phyloP scores from a whole-genome alignment of 1,140 invertebrate species.

The Galleria mellonella region DNA sequence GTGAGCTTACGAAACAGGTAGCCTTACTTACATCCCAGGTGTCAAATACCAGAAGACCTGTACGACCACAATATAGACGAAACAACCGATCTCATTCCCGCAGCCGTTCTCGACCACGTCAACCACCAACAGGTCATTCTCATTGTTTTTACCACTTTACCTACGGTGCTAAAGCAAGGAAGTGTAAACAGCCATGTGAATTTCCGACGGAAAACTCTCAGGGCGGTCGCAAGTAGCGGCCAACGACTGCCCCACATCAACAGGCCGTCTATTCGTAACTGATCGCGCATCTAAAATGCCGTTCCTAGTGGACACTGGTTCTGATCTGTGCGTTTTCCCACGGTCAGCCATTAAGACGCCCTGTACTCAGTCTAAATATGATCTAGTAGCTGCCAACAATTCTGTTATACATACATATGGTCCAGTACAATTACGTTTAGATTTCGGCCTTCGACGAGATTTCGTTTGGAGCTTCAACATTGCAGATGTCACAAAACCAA shows the following conservation, averaged over 20 bases:
- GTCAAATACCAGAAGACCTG: neutral
- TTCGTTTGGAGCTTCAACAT: slow-evolving; percentile 57
- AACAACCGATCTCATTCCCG: slow-evolving; percentile 3
- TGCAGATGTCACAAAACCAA: slow-evolving; percentile 39
- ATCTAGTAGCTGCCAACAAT: slow-evolving; percentile 13
- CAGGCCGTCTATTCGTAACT: slow-evolving; percentile 5
- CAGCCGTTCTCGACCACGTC: neutral
- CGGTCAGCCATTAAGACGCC: slow-evolving; percentile 3
- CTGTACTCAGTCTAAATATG: slow-evolving; percentile 1
- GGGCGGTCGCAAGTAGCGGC: slow-evolving; percentile 9
- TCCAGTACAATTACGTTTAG: slow-evolving; percentile 17
- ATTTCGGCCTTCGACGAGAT: slow-evolving; percentile 36
- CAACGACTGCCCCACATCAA: slow-evolving; percentile 1
- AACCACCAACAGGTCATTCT: slow-evolving; percentile 13
- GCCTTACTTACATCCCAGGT: neutral
- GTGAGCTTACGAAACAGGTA: neutral
- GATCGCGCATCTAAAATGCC: slow-evolving; percentile 3
- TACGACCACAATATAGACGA: neutral
- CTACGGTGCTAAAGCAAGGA: slow-evolving; percentile 12
- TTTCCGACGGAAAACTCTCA: slow-evolving; percentile 15
- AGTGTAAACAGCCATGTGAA: slow-evolving; percentile 17
- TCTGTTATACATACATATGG: slow-evolving; percentile 44
- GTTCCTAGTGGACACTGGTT: slow-evolving; percentile 17
- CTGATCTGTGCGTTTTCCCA: slow-evolving; percentile 17
- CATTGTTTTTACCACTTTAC: slow-evolving; percentile 26